These are phyloP conservation scores for Sporophila hypoxantha DNA, from an alignment of 2,113 vertebrate species.

Conservation along the genomic window DNA sequence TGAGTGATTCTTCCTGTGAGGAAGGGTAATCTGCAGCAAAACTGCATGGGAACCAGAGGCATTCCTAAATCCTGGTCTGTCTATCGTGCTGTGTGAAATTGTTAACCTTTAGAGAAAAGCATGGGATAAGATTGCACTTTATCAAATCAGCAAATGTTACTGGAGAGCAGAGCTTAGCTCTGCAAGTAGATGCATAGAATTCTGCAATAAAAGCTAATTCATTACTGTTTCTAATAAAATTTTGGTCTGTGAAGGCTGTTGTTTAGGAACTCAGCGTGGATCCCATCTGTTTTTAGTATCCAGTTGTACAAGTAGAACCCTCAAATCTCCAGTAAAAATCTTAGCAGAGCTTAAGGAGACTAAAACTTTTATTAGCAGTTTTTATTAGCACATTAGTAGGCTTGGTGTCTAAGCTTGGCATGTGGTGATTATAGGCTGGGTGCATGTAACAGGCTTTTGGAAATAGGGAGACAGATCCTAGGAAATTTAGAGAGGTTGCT, in stretches of 20 bases:
- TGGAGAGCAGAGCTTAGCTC: background rate
- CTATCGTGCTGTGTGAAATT: background rate
- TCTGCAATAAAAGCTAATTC: background rate
- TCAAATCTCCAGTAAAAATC: conserved; percentile 29
- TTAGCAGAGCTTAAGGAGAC: background rate
- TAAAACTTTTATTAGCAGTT: conserved; percentile 31
- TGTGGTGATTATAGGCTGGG: background rate
- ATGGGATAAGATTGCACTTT: background rate
- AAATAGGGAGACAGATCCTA: background rate
- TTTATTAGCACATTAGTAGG: conserved; percentile 40
- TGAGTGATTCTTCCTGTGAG: background rate
- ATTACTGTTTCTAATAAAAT: conserved; percentile 15
- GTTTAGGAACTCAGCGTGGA: background rate
- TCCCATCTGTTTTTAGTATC: conserved; percentile 34
- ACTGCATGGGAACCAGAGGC: background rate
- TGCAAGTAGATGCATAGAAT: background rate
- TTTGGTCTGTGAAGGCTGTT: background rate
- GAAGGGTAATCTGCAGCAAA: background rate
- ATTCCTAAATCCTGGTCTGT: background rate
- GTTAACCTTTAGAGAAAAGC: background rate
- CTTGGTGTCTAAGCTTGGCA: background rate
- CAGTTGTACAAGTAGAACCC: background rate
- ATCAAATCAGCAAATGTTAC: background rate
- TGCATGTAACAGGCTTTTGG: background rate
- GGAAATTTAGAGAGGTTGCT: background rate